Conservation (phyloP, 2,113 vertebrate species). For the Gnathonemus echidnorhynchus region DNA sequence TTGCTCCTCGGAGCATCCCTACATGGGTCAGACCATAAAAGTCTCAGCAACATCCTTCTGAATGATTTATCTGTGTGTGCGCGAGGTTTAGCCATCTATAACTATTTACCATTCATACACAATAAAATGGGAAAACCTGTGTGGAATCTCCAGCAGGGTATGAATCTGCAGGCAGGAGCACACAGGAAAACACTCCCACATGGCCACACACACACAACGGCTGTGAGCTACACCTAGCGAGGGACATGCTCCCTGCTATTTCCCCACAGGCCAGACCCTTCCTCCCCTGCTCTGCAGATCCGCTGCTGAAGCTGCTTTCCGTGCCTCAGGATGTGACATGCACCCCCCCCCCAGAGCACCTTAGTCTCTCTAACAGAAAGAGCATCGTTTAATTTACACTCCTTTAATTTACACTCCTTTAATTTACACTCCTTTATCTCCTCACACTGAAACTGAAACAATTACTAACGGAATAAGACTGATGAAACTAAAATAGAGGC, state of each 20-base stretch:
- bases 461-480: background rate
- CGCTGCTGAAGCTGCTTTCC: background rate
- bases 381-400: too few species aligned
- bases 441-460: background rate
- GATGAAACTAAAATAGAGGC: background rate
- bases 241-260: background rate
- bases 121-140: background rate
- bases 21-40: background rate
- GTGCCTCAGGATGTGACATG: background rate
- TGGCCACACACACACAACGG: background rate
- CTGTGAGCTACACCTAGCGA: background rate
- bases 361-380: background rate
- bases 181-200: conserved; percentile 2
- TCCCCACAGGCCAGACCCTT: background rate
- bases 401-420: too few species aligned
- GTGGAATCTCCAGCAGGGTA: background rate
- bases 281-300: background rate
- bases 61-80: background rate
- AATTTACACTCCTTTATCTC: background rate
- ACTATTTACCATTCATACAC: background rate
- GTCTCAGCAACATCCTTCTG: background rate
- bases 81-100: background rate
- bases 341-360: background rate
- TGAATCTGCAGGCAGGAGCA: background rate
- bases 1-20: background rate